Evolutionary conservation across 2,797 vertebrate species (phyloP).

Genomic region (Sarcoramphus papa): DNA sequence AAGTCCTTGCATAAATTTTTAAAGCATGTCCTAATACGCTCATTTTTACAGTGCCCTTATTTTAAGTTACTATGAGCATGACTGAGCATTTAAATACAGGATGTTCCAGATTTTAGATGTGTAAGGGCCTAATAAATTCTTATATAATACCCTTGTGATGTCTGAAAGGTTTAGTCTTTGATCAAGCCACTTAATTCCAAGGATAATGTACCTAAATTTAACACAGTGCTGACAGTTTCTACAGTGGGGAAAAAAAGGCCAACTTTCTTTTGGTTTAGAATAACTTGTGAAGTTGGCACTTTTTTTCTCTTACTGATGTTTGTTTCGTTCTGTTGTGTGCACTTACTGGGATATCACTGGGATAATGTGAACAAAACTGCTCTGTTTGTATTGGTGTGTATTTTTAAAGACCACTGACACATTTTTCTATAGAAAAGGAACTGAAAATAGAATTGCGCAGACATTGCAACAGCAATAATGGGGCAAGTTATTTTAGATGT

Average conservation of each 20-base stretch:
- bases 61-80: neutral
- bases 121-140: neutral
- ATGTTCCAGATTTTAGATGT: neutral
- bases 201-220: neutral
- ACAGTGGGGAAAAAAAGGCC: neutral
- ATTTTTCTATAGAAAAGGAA: slow-evolving; percentile 17
- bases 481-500: neutral
- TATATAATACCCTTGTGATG: neutral
- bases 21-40: neutral
- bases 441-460: slow-evolving; percentile 23
- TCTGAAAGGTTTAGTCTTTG: slow-evolving; percentile 9
- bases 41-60: neutral
- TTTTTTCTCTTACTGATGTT: neutral
- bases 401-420: neutral
- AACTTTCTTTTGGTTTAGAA: neutral
- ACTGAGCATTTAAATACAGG: neutral
- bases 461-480: neutral
- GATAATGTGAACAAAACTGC: neutral
- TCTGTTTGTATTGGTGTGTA: neutral
- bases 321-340: neutral
- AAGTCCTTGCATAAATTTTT: neutral
- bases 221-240: neutral
- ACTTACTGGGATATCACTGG: neutral
- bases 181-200: slow-evolving; percentile 26
- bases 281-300: neutral